These are phyloP conservation scores for Nannospalax galili DNA, from an alignment of 2,113 vertebrate genomes.

Conservation along the genomic window DNA sequence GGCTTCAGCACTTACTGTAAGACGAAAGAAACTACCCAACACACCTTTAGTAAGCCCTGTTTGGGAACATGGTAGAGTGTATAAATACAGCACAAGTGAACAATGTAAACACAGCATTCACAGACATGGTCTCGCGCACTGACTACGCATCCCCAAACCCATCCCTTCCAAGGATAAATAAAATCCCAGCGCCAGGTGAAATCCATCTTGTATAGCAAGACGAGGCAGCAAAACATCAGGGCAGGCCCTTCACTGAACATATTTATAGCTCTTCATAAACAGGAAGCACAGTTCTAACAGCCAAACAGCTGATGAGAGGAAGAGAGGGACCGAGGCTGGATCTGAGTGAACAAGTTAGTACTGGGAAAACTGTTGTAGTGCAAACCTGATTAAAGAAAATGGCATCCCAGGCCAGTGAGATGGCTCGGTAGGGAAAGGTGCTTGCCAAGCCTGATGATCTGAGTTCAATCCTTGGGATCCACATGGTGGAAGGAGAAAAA, in stretches of 20 bases:
- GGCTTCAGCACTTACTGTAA: not conserved
- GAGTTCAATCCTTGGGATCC: no score
- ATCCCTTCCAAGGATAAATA: constrained; percentile 66
- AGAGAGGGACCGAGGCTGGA: not conserved
- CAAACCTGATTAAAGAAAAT: not conserved
- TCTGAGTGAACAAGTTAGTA: not conserved
- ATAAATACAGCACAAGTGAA: constrained; percentile 34
- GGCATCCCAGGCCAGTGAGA: not conserved
- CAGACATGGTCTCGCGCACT: not conserved
- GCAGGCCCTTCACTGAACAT: constrained; percentile 23
- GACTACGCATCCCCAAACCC: constrained; percentile 55
- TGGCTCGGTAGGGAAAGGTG: not conserved
- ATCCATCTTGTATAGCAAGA: constrained; percentile 56
- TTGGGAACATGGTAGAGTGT: not conserved
- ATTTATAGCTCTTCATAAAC: constrained; percentile 73
- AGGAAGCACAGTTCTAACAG: constrained; percentile 62
- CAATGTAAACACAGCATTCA: not conserved
- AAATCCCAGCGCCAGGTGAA: constrained; percentile 50
- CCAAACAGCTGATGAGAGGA: constrained; percentile 41
- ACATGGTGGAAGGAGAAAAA: not conserved
- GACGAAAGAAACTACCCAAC: not conserved
- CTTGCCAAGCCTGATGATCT: not conserved
- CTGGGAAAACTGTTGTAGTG: not conserved
- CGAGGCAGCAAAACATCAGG: constrained; percentile 57
- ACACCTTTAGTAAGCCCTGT: constrained; percentile 30